Conservation (phyloP, 2,113 vertebrate species). For the Nettapus auritus region DNA sequence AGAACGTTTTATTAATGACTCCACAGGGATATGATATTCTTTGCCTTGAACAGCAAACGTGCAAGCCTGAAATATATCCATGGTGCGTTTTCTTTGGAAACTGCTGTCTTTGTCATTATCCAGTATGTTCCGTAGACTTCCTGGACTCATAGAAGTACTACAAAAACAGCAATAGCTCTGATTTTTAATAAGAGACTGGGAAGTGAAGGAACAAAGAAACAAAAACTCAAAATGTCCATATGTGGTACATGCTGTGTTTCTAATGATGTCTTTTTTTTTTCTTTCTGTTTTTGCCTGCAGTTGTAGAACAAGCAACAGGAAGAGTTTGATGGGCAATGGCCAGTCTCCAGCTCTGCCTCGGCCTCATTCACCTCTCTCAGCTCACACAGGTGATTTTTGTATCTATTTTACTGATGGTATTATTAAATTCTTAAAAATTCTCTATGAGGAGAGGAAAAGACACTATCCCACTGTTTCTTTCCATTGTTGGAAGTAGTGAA, state of each 20-base stretch:
- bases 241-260: background rate
- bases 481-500: background rate
- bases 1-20: background rate
- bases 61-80: background rate
- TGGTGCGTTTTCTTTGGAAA: background rate
- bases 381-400: constrained; percentile 86
- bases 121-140: background rate
- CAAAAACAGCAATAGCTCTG: background rate
- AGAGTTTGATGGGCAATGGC: constrained; percentile 93
- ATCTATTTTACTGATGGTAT: background rate
- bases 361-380: constrained; percentile 94
- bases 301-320: constrained; percentile 96
- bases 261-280: constrained; percentile 27
- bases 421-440: background rate
- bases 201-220: background rate
- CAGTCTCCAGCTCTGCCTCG: constrained; percentile 91
- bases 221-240: background rate
- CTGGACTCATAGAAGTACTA: background rate
- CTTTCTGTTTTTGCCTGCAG: constrained; percentile 71
- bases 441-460: background rate
- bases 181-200: background rate
- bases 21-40: background rate
- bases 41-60: background rate
- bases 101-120: background rate
- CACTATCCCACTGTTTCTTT: background rate